Conservation (phyloP, 2,113 vertebrate species). For the Neomonachus schauinslandi region DNA sequence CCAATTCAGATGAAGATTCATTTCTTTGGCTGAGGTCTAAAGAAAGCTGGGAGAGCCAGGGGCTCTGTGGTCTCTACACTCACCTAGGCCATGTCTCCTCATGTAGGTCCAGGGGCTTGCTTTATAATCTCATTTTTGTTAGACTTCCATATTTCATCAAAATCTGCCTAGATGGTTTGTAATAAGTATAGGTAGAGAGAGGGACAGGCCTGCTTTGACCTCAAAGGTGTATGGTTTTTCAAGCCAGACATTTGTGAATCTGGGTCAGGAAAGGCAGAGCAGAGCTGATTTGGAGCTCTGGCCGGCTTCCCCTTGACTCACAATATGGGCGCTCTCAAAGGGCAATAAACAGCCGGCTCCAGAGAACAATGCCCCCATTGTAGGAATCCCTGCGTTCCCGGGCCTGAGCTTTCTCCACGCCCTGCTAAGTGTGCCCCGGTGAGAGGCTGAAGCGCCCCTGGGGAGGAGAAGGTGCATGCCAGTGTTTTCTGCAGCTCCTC, state of each 20-base stretch:
- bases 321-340: neutral
- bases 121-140: neutral
- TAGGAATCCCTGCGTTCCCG: neutral
- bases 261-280: neutral
- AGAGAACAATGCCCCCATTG: slow-evolving; percentile 35
- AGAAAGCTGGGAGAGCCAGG: neutral
- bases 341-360: neutral
- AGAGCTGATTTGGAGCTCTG: neutral
- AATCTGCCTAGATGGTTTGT: neutral
- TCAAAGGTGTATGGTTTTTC: neutral
- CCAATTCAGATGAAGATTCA: no score
- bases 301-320: no score
- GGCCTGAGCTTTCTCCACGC: neutral
- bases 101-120: no score
- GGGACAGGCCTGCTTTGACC: neutral
- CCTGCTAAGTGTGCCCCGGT: neutral
- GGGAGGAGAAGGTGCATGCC: slow-evolving; percentile 34
- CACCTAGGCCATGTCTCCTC: fast-evolving
- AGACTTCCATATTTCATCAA: neutral
- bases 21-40: neutral
- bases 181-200: neutral
- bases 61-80: neutral
- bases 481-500: slow-evolving; percentile 51
- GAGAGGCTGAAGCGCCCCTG: slow-evolving; percentile 13
- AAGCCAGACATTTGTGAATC: neutral